phyloP scores from a whole-genome alignment of 2,888 invertebrate species.

The Mechanitis mazaeus region DNA sequence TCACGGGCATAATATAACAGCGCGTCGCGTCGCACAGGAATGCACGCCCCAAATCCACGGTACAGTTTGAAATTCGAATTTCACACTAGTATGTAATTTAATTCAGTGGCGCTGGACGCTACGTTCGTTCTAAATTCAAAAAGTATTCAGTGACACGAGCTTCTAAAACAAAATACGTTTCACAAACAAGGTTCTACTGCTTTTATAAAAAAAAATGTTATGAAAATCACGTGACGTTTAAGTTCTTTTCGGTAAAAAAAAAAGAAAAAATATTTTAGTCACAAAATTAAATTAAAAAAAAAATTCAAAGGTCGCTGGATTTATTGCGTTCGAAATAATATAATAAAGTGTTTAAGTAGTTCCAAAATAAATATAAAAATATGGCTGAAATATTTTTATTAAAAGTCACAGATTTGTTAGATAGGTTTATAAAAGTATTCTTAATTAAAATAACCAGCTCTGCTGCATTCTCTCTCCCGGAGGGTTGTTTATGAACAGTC shows the following conservation, averaged over 20 bases:
- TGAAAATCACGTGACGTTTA: too few species aligned
- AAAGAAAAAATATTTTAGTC: too few species aligned
- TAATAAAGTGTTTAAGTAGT: too few species aligned
- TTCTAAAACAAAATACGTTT: neutral
- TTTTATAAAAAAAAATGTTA: too few species aligned
- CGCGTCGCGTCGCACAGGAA: conserved; percentile 63
- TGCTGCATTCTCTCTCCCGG: conserved; percentile 46
- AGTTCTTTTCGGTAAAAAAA: too few species aligned
- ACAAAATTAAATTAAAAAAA: too few species aligned
- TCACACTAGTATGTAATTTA: conserved; percentile 21
- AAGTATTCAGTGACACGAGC: neutral
- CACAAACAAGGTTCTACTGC: too few species aligned
- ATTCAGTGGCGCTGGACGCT: conserved; percentile 23
- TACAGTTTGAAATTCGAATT: conserved; percentile 48
- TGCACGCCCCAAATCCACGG: conserved; percentile 65
- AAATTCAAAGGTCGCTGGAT: too few species aligned
- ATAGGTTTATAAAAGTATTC: conserved; percentile 27
- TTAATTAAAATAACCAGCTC: conserved; percentile 38
- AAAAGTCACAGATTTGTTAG: too few species aligned
- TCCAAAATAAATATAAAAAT: too few species aligned
- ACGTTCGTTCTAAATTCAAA: neutral
- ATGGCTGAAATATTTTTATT: too few species aligned
- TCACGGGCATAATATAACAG: conserved; percentile 74
- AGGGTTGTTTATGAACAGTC: conserved; percentile 82
- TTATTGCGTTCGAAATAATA: too few species aligned